Evolutionary conservation across 2,888 invertebrate genomes (phyloP), one percentile per base, ranked within the genome.

Genomic region (Idaea straminata): DNA sequence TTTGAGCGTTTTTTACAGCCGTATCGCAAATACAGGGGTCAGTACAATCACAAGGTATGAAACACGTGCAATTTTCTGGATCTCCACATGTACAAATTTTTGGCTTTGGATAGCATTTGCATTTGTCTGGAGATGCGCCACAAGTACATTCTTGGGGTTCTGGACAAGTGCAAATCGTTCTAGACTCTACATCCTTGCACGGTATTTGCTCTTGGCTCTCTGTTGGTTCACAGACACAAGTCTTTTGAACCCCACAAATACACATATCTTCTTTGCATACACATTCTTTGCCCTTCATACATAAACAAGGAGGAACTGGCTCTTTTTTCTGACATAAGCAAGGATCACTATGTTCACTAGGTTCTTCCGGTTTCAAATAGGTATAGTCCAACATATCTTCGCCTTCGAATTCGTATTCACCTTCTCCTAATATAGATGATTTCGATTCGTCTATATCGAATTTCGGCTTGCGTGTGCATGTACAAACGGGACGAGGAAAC

Each of bases 21-120:
- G 80, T 80, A 35, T 87, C 87, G 72, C 91, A 91, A 63, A 88
- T 70, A 67, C 91, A 92, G 13, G 88, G 87, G 25, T 77, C 76
- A 62, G 70, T 74, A 72, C 91, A 91, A 35, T 87, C 83, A 68
- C 91, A 92, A 57, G 74, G 64, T 61, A 71, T 67, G 61, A 76
- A 82, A 71, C 92, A 92, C 75, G 80, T 86, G 70, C 92, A 92
- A 68, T 87, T 75, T 36, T 81, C 81, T 35, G 86, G 82, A 77
- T 87, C 76, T 5, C 81, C 85, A 75, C 92, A 91, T 16, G 79
- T 81, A 68, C 92, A 92, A 16, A 69, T 35, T 59, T 77, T 74
- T 64, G 75, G 7, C 47, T 47, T 74, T 0, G 85, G 82, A 64
- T 83, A 86, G 69, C 91, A 91, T 72, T 75, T 73, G 67, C 91